These are phyloP conservation scores for Acromyrmex echinatior DNA, from an alignment of 1,140 invertebrate genomes.

Conservation along the genomic window DNA sequence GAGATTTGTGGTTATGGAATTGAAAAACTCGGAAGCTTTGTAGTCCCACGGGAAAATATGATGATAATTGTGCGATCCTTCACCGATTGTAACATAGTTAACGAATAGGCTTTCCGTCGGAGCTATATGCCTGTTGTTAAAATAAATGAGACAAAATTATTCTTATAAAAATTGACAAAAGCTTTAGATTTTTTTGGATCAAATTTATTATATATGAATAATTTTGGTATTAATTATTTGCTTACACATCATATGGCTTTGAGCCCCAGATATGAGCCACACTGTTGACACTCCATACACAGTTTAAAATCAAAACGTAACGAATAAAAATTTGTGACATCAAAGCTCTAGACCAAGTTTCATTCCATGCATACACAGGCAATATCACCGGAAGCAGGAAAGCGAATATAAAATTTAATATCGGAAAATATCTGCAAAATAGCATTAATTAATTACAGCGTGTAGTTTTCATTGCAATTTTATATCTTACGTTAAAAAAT, in stretches of 20 bases:
- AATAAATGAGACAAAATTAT: neutral
- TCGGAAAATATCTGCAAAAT: conserved; percentile 89
- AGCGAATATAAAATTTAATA: conserved; percentile 90
- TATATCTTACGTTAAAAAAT: neutral
- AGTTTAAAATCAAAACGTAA: conserved; percentile 90
- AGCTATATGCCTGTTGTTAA: conserved; percentile 88
- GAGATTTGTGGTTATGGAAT: conserved; percentile 88
- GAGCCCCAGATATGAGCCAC: conserved; percentile 92
- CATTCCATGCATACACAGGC: conserved; percentile 91
- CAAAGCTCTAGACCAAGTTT: conserved; percentile 86
- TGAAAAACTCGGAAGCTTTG: conserved; percentile 89
- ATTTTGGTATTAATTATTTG: neutral
- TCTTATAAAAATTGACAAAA: neutral
- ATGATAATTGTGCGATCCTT: conserved; percentile 95
- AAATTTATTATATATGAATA: neutral
- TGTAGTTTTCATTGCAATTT: neutral
- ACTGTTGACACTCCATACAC: conserved; percentile 93
- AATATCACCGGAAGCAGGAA: conserved; percentile 92
- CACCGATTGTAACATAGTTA: conserved; percentile 80
- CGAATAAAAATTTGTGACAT: conserved; percentile 88
- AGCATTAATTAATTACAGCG: neutral
- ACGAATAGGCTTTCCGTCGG: conserved; percentile 87
- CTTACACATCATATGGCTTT: conserved; percentile 91
- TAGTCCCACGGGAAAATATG: conserved; percentile 95
- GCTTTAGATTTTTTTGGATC: neutral